phyloP scores from a whole-genome alignment of 2,888 invertebrate genomes.

The Abrostola tripartita region DNA sequence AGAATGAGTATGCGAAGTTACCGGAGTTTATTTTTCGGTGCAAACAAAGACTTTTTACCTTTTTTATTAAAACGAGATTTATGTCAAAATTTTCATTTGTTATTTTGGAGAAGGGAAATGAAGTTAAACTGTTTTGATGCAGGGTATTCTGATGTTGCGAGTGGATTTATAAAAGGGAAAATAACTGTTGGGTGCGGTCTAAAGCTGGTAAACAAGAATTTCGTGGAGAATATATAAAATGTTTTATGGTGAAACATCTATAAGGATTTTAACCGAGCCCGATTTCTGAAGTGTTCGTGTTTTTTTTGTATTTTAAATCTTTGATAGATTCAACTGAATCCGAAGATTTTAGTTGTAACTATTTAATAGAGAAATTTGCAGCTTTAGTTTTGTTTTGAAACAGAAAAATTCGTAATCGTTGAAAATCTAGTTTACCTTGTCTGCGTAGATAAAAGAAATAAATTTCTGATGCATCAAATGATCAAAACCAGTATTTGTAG shows the following conservation, averaged over 20 bases:
- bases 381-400: slow-evolving; percentile 15
- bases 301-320: slow-evolving; percentile 10
- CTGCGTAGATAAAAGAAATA: too few relatives aligned
- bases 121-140: slow-evolving; percentile 37
- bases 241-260: too few relatives aligned
- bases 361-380: slow-evolving; percentile 12
- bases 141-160: slow-evolving; percentile 18
- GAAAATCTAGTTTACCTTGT: too few relatives aligned
- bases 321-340: slow-evolving; percentile 40
- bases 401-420: not conserved
- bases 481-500: too few relatives aligned
- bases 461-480: too few relatives aligned
- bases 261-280: not conserved
- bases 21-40: slow-evolving; percentile 43
- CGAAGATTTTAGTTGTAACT: slow-evolving; percentile 6
- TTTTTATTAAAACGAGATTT: slow-evolving; percentile 46
- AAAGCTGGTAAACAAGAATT: too few relatives aligned
- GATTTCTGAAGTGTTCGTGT: slow-evolving; percentile 15
- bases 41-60: slow-evolving; percentile 49
- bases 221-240: too few relatives aligned
- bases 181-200: slow-evolving; percentile 1
- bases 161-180: slow-evolving; percentile 18
- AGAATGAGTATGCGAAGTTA: slow-evolving; percentile 47
- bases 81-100: slow-evolving; percentile 48
- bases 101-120: slow-evolving; percentile 39